Evolutionary conservation across 2,888 invertebrate genomes (phyloP), one percentile per base, ranked within the genome.

Genomic region (Sinohyriopsis cumingii): DNA sequence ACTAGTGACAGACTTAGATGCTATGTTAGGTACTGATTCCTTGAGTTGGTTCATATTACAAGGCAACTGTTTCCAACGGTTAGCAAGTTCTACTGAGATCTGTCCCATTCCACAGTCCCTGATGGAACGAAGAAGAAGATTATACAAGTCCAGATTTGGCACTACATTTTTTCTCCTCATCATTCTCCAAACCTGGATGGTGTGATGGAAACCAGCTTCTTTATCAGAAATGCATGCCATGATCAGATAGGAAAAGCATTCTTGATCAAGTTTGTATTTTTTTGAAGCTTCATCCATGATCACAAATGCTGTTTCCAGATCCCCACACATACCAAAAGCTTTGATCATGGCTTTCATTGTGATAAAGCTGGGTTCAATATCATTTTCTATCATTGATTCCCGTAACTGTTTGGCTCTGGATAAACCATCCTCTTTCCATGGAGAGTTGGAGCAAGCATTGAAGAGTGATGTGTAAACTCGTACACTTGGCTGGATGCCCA

Each of bases 281-380:
- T 79, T 75, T 3, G 92, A 85, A 94, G 97, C 95, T 91, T 96
- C 95, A 91, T 98, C 97, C 3, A 94, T 95, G 69, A 97, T 89
- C 86, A 92, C 88, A 89, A 96, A 97, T 1, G 97, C 95, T 56
- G 93, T 93, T 70, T 92, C 86, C 24, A 96, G 87, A 88, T 96
- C 94, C 0, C 95, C 95, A 90, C 95, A 95, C 72, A 94, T 92
- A 0, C 96, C 96, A 91, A 95, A 98, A 1, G 96, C 95, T 91
- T 96, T 97, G 55, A 97, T 95, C 94, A 97, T 95, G 5, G 95
- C 93, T 91, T 96, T 94, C 86, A 95, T 97, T 85, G 94, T 95
- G 12, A 93, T 93, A 1, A 93, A 89, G 87, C 95, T 96, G 5
- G 95, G 93, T 22, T 77, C 53, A 76, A 93, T 74, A 77, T 93